Base-by-base conservation (phyloP, 2,888 invertebrate genomes). In the Ligdia adustata region DNA sequence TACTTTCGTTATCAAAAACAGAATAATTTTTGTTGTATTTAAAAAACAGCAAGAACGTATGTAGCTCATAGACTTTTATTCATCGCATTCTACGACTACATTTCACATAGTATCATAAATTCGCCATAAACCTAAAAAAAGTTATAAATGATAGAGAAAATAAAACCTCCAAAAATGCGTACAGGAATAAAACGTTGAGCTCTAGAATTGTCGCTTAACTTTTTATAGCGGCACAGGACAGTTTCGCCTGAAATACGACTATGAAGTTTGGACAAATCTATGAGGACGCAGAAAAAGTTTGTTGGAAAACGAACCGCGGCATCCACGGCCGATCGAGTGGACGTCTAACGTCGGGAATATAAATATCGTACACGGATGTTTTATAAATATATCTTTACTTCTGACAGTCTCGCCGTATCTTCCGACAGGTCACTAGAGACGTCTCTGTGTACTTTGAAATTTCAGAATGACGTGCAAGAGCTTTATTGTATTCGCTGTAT, bases 321-420 rank as follows among this genome's bases (percentile, higher is more conserved):
- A 27, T 37, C 39, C 20, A 16, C 38, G 37, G 27, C 24, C 35
- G 42, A 31, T 48, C 20, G 34, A n/a, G n/a, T n/a, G n/a, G n/a
- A n/a, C 26, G 12, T 33, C 14, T 28, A n/a, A n/a, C 31, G 34
- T 13, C 45, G 13, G 26, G 31, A 34, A 7, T 22, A 22, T 7
- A 22, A 37, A 45, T 39, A 37, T 34, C 35, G 46, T 59, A 53
- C 5, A 16, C 16, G 3, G 49, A 14, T 53, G 34, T 14, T 40
- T 57, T 70, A 72, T 73, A 69, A 75, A 48, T 48, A 72, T 72
- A 75, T 75, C 65, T 65, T 70, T 59, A 52, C 14, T 54, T 51
- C 28, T 54, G 59, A 55, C 61, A 60, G 60, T 50, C 48, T 27
- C 44, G 56, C 43, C 55, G 51, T 61, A 55, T 66, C 59, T 58